Evolutionary conservation across 1,140 invertebrate species (phyloP), one percentile per base, ranked within the genome.

Genomic region (Aricia agestis): DNA sequence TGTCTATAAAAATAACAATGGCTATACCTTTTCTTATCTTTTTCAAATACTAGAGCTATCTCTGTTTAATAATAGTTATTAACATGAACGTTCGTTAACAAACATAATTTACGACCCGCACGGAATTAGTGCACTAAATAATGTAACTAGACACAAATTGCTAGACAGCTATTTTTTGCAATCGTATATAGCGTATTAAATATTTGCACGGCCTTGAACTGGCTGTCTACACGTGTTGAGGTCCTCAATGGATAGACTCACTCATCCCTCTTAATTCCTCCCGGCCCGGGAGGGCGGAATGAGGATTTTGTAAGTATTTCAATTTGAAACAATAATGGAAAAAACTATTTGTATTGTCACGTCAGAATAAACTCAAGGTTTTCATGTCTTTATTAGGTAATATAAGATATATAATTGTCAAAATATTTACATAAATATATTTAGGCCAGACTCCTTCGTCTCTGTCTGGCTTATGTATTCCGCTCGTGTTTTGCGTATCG

Each of bases 151-250:
- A 61, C 57, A n/a, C 45, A 63, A 59, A 67, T 25, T 57, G 52
- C 52, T n/a, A 57, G 15, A 19, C 45, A 5, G 36, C 4, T 13
- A 52, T 52, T 52, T 52, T 52, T 63, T 19, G 32, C 17, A 17
- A 19, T 19, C 18, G 19, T 19, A n/a, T 18, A 19, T 63, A 19
- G 18, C 59, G 18, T 25, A 19, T 63, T 63, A 63, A 63, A 19
- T 59, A 67, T 74, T 74, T 70, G 63, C 19, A 71, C 76, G 76
- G 76, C 76, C 79, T 78, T 77, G 77, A 79, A 79, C 74, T 77
- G 69, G 70, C 76, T 66, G 76, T 71, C 74, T 79, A 82, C 78
- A 82, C 78, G 79, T 79, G 76, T 78, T 74, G 73, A 70, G 76
- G 73, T 77, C 76, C 74, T 82, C 77, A 79, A 81, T 81, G 79